Evolutionary conservation across 2,113 vertebrate species (phyloP), one percentile per base, ranked within the genome.

Genomic region (Fulmarus glacialis): DNA sequence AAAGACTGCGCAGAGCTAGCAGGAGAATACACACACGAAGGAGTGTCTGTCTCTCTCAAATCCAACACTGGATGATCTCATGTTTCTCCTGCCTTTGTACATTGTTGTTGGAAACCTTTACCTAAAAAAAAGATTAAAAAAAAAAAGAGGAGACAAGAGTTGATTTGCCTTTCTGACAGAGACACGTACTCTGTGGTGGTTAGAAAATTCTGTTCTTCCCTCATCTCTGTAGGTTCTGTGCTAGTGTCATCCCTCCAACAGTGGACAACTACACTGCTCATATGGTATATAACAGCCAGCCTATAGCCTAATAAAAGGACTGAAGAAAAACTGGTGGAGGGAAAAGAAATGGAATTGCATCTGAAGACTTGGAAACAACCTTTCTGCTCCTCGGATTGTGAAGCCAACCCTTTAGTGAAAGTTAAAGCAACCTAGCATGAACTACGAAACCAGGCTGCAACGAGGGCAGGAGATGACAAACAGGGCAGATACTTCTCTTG

Each of bases 31-130:
- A 56, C 60, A 91, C 48, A 38, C 6, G 78, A 75, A 93, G 92
- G 91, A 91, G 81, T 12, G 73, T 59, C 47, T 88, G 75, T n/a
- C 67, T 95, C 66, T 30, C 75, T 79, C 56, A 79, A 30, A 91
- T 75, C 64, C 88, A 78, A 0, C 50, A 2, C 48, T 78, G 82
- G 59, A 67, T 96, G 87, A 96, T 45, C 87, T 96, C 96, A 79
- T 63, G 58, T 62, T 96, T 74, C 75, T 95, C 13, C 45, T 83
- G 50, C 27, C 55, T 87, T 91, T 95, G 84, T 8, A 17, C 89
- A 78, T 50, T 89, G 59, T 64, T 93, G 48, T 55, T 95, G 95
- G 71, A 95, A 93, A 80, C 8, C 20, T 85, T 82, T 48, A 86
- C 48, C 43, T 38, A 4, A 63, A 63, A 62, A 72, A 53, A 81